Conservation (phyloP, 2,888 invertebrate species). For the Julus scanicus region DNA sequence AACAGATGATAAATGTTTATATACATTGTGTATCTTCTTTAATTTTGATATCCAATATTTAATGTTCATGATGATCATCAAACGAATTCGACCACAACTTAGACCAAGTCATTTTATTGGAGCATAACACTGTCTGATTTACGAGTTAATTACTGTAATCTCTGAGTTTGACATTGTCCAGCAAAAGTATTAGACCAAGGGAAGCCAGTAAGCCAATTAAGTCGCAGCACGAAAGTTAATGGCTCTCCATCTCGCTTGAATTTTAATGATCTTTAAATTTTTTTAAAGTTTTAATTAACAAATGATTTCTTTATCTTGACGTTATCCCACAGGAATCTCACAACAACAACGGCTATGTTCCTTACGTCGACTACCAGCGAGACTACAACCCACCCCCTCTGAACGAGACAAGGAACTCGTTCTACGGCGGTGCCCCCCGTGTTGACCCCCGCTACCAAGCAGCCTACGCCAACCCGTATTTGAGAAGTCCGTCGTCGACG, state of each 20-base stretch:
- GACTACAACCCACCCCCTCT: conserved; percentile 83
- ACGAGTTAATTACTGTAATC: no score
- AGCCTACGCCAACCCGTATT: conserved; percentile 85
- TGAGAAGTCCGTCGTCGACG: conserved; percentile 75
- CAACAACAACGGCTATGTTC: conserved; percentile 86
- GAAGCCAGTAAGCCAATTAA: neutral
- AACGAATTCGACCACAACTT: no score
- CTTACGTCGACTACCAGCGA: conserved; percentile 87
- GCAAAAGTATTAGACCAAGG: neutral
- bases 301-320: neutral
- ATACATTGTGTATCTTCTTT: no score
- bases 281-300: neutral
- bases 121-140: no score
- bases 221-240: neutral
- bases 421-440: conserved; percentile 58
- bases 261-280: neutral
- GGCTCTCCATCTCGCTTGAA: neutral
- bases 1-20: no score
- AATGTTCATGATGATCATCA: no score
- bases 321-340: conserved; percentile 64
- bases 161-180: neutral
- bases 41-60: no score
- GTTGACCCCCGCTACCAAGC: conserved; percentile 90
- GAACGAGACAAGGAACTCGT: conserved; percentile 62
- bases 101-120: no score